Percentiles rank a stretch among this genome's conserved stretches.
Conservation (phyloP, 2,797 vertebrate species). For the Okamejei kenojei region DNA sequence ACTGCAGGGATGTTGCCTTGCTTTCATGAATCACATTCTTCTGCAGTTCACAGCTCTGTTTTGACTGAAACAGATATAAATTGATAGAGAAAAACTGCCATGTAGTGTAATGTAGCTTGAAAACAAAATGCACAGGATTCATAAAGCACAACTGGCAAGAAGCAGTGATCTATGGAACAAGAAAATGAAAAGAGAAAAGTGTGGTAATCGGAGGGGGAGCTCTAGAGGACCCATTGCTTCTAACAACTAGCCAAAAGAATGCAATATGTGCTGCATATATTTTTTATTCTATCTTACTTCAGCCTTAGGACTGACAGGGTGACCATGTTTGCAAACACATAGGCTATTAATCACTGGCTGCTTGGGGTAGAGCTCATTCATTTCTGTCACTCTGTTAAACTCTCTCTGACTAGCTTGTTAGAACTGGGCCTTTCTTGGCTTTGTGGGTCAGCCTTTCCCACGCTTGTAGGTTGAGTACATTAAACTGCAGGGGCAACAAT, state of each 20-base stretch:
- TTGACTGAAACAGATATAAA: constrained; percentile 41
- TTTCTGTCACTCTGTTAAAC: constrained; percentile 36
- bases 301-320: constrained; percentile 37
- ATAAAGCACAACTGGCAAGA: constrained; percentile 21
- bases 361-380: constrained; percentile 33
- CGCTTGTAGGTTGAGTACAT: constrained; percentile 5
- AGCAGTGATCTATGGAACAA: constrained; percentile 37
- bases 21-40: constrained; percentile 39
- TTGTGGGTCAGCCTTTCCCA: constrained; percentile 20
- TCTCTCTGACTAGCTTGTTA: constrained; percentile 37
- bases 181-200: constrained; percentile 37
- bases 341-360: constrained; percentile 36
- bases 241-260: constrained; percentile 18
- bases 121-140: constrained; percentile 38
- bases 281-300: constrained; percentile 21
- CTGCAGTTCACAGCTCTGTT: constrained; percentile 35
- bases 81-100: constrained; percentile 40
- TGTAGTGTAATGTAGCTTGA: constrained; percentile 40
- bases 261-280: constrained; percentile 35
- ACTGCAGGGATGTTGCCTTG: constrained; percentile 32
- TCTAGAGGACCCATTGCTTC: constrained; percentile 25
- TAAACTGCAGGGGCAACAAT: constrained; percentile 15
- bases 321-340: constrained; percentile 36
- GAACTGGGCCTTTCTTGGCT: constrained; percentile 20
- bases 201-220: constrained; percentile 32